Evolutionary conservation across 2,888 invertebrate genomes (phyloP).

Genomic region (Apotomis betuletana): DNA sequence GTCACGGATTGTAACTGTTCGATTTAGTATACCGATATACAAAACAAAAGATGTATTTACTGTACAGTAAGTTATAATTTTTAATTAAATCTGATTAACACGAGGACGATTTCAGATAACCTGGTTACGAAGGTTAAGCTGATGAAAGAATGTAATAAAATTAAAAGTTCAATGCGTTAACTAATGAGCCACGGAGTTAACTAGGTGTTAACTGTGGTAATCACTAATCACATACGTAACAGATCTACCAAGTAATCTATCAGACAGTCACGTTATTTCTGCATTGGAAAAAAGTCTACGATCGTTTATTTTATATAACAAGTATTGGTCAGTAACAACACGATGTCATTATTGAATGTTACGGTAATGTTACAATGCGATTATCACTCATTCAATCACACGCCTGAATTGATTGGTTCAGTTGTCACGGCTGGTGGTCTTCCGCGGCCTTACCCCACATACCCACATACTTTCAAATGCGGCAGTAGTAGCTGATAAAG

Average conservation of each 20-base stretch:
- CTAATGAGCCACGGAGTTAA: constrained; percentile 31
- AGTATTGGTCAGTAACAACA: neutral
- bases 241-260: neutral
- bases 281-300: neutral
- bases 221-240: constrained; percentile 29
- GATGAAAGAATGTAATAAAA: constrained; percentile 27
- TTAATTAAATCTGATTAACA: constrained; percentile 16
- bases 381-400: constrained; percentile 25
- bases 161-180: constrained; percentile 32
- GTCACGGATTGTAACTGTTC: neutral
- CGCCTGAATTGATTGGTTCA: constrained; percentile 35
- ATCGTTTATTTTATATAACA: neutral
- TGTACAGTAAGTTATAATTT: neutral
- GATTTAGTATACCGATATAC: neutral
- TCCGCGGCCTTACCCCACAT: constrained; percentile 51
- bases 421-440: constrained; percentile 51
- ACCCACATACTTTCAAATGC: constrained; percentile 48
- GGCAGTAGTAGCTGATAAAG: constrained; percentile 20
- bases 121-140: constrained; percentile 24
- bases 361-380: constrained; percentile 16
- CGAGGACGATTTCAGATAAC: constrained; percentile 35
- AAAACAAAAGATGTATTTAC: constrained; percentile 12
- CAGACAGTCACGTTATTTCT: neutral
- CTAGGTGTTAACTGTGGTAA: constrained; percentile 28
- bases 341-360: constrained; percentile 17